Evolutionary conservation across 2,113 vertebrate genomes (phyloP), one percentile per base, ranked within the genome.

Genomic region (Marmota flaviventris): DNA sequence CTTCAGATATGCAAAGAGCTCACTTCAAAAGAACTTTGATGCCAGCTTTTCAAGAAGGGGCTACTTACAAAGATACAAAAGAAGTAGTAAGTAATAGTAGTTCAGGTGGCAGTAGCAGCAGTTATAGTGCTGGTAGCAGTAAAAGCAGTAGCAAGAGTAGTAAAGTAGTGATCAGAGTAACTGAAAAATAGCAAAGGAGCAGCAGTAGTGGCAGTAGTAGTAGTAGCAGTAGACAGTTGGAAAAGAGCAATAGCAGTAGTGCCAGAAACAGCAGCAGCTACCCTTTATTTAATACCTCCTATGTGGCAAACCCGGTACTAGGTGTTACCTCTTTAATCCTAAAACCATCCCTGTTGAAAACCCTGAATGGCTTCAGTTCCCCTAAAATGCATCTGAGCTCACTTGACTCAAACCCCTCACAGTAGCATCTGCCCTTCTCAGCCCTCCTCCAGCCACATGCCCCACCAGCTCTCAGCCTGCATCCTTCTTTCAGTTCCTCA

Each of bases 401-500:
- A 2, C 67, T 42, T 9, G 48, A 10, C 18, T 22, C 25, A 20
- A 42, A 53, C 18, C 53, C 85, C 27, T 20, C 0, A 34, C 85
- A 67, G 34, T 18, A 8, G 29, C 11, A 6, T n/a, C 22, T 22
- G 45, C 39, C 32, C n/a, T 1, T 17, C 53, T n/a, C 13, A 2
- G 16, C 29, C 56, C 67, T 91, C 63, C 37, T 51, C 58, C 24
- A 25, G 27, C 72, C 25, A 2, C 53, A 20, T 0, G 20, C 67
- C 79, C n/a, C 39, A 3, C n/a, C 63, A 53, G 70, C 32, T 8
- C 27, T 18, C 37, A 72, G n/a, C 67, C 73, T 86, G 84, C 2
- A 48, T 25, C 81, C n/a, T 92, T 53, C 90, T 96, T 93, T 93
- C 94, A 37, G 76, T 84, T 94, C 89, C 89, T 83, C 86, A 63